phyloP scores from a whole-genome alignment of 2,113 vertebrate species.

The Equus quagga region DNA sequence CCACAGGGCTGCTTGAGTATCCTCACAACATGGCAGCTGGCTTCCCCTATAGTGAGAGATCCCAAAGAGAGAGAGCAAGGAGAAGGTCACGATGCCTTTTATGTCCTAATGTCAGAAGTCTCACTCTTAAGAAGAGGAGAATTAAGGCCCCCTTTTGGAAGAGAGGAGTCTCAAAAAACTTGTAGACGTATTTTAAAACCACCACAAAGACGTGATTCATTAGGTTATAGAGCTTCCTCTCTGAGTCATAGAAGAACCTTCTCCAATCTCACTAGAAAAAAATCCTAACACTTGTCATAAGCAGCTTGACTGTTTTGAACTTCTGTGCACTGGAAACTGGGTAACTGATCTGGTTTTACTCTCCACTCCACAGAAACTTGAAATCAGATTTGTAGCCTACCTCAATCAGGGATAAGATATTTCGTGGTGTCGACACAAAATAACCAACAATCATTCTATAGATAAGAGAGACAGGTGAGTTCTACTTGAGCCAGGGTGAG shows the following conservation, averaged over 20 bases:
- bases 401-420: background rate
- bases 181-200: background rate
- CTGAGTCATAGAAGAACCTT: background rate
- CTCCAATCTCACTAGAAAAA: background rate
- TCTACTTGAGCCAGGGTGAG: too few species aligned
- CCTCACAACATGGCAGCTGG: background rate
- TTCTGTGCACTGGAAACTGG: background rate
- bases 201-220: background rate
- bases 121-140: background rate
- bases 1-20: background rate
- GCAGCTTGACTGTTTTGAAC: background rate
- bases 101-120: background rate
- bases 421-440: background rate
- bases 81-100: background rate
- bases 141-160: background rate
- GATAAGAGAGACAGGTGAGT: too few species aligned
- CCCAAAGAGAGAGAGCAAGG: background rate
- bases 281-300: background rate
- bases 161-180: background rate
- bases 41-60: background rate
- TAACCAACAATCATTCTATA: too few species aligned
- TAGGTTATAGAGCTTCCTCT: background rate
- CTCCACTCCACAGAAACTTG: constrained; percentile 30
- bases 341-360: constrained; percentile 1
- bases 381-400: constrained; percentile 10